Percentiles rank a stretch among this genome's conserved stretches.
Evolutionary conservation across 2,113 vertebrate genomes (phyloP).

Genomic region (Chlamydotis undulata): DNA sequence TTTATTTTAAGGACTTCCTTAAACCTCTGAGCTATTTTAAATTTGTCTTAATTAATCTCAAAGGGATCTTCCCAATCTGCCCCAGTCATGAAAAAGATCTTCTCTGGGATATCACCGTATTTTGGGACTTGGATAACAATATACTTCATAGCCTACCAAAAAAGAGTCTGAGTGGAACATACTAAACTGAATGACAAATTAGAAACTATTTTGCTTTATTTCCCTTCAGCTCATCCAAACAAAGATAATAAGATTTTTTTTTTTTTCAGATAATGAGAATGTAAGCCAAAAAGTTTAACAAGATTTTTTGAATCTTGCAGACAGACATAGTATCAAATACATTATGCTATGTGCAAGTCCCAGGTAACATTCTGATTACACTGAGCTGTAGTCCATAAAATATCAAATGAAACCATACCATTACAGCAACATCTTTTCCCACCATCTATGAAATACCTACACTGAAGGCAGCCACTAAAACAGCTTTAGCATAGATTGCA

Average conservation of each 20-base stretch:
- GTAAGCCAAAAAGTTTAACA: neutral
- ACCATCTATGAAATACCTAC: neutral
- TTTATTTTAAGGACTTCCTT: neutral
- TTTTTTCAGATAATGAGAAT: neutral
- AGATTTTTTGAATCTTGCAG: neutral
- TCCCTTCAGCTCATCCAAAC: neutral
- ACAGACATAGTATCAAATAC: neutral
- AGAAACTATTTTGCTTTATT: neutral
- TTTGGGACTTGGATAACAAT: neutral
- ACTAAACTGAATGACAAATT: neutral
- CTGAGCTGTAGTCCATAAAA: neutral
- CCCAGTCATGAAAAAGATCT: neutral
- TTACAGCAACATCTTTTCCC: neutral
- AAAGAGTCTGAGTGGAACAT: neutral
- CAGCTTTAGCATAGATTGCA: neutral
- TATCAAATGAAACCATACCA: neutral
- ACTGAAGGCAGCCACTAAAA: neutral
- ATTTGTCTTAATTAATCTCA: neutral
- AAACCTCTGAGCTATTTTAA: neutral
- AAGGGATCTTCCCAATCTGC: neutral
- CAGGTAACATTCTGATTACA: neutral
- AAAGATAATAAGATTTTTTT: neutral
- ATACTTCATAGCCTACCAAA: neutral
- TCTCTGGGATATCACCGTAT: neutral
- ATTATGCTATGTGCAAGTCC: neutral